Conservation (phyloP, 1,140 invertebrate genomes). For the Dendroctonus ponderosae region DNA sequence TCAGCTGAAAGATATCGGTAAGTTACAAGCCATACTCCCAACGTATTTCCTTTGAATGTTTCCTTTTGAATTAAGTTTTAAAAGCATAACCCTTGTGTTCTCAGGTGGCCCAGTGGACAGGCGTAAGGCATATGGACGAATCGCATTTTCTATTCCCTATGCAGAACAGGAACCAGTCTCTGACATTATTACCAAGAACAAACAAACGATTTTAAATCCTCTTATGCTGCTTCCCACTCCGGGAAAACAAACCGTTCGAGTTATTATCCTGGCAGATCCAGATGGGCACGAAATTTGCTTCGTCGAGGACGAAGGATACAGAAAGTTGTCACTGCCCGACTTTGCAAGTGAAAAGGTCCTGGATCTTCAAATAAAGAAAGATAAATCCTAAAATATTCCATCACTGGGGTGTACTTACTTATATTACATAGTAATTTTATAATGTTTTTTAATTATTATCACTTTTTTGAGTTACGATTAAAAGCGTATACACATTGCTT, state of each 20-base stretch:
- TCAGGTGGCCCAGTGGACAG: conserved; percentile 69
- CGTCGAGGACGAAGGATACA: conserved; percentile 94
- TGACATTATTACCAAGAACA: conserved; percentile 68
- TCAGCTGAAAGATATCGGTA: conserved; percentile 71
- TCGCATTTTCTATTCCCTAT: conserved; percentile 87
- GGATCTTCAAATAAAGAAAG: conserved; percentile 74
- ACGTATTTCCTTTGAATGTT: no score
- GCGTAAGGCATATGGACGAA: conserved; percentile 91
- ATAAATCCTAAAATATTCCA: conserved; percentile 52
- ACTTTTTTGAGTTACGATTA: no score
- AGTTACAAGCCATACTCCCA: conserved; percentile 25
- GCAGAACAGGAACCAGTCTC: conserved; percentile 73
- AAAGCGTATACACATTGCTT: no score
- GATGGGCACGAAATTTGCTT: conserved; percentile 99
- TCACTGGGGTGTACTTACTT: no score
- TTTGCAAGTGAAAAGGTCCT: conserved; percentile 77
- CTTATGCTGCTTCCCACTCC: conserved; percentile 90
- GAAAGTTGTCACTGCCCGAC: conserved; percentile 84
- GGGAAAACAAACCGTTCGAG: conserved; percentile 92
- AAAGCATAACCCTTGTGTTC: background rate
- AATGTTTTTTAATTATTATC: no score
- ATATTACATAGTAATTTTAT: no score
- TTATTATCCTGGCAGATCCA: conserved; percentile 94
- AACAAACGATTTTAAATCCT: conserved; percentile 81
- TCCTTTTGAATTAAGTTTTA: no score